Base-by-base conservation (phyloP, 2,797 vertebrate species). In the Acanthiza pusilla region DNA sequence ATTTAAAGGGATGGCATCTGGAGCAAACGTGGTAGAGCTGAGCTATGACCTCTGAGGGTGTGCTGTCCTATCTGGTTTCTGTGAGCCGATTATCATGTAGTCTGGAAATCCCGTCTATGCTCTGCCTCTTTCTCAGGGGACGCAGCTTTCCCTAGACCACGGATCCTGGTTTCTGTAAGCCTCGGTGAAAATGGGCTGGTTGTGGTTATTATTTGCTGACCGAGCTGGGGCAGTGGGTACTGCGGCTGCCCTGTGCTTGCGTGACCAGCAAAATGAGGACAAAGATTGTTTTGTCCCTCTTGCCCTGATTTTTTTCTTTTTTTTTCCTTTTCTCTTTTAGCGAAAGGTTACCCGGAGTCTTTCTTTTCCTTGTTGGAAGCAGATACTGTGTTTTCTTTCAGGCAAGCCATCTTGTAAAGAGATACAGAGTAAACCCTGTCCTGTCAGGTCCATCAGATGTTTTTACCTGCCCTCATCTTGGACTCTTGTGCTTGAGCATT, bases 241-340 rank as follows among this genome's bases (percentile, higher is more conserved):
- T n/a, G 75, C 0, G 25, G 45, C 94, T 82, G 81, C 63, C 78
- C 58, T 67, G 48, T 88, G 72, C 50, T 85, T 94, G 89, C 1
- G 4, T 77, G 92, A 70, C 79, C 79, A 78, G 47, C 26, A 57
- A 58, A 88, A 88, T 22, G 68, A 93, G 66, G 79, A 94, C 94
- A 93, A 85, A 66, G 84, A 85, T 93, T 77, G 88, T 88, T 94
- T 95, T 92, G 82, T 91, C 87, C 58, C 45, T 65, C 54, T 72
- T 88, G 89, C 50, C 89, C 84, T 88, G 34, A 34, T 77, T 86
- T 74, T 40, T 57, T 16, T 2, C 10, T 5, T 8, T 10, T 5
- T 5, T 19, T 5, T n/a, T 19, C 1, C 3, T 47, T 13, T 3
- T 17, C 6, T 15, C 19, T 55, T 71, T 75, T 65, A 87, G 42